Evolutionary conservation across 1,140 invertebrate species (phyloP).

Genomic region (Danaus melanippus): DNA sequence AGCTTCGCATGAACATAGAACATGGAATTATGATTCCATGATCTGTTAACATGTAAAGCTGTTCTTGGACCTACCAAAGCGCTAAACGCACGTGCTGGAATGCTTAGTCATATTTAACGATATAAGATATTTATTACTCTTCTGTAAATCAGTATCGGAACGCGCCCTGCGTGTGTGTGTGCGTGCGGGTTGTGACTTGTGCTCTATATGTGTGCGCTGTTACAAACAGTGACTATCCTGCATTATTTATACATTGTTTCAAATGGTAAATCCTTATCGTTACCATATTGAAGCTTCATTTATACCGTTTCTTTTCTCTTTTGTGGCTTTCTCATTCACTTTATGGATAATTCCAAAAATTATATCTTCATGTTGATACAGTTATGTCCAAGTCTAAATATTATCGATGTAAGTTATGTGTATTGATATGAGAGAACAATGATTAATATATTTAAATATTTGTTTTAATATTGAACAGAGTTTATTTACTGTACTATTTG

Average conservation of each 20-base stretch:
- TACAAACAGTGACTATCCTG: constrained; percentile 2
- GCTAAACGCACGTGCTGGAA: constrained; percentile 11
- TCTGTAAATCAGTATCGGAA: constrained; percentile 14
- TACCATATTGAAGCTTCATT: too few relatives aligned
- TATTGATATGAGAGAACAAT: constrained; percentile 1
- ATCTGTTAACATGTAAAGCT: too few relatives aligned
- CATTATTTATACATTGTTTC: constrained; percentile 3
- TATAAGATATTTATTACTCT: constrained; percentile 21
- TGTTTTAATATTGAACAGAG: constrained; percentile 24
- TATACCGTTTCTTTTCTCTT: too few relatives aligned
- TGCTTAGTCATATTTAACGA: constrained; percentile 21
- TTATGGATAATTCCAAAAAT: too few relatives aligned
- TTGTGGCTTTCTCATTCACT: too few relatives aligned
- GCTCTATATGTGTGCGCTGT: constrained; percentile 10
- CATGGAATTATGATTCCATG: too few relatives aligned
- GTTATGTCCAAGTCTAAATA: constrained; percentile 8
- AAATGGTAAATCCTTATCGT: not conserved
- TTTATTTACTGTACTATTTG: constrained; percentile 13
- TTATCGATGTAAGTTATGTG: not conserved
- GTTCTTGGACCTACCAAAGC: constrained; percentile 14
- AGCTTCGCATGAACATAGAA: constrained; percentile 3
- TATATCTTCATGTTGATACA: not conserved
- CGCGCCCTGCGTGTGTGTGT: constrained; percentile 11
- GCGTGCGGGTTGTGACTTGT: not conserved
- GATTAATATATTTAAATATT: constrained; percentile 13